A percentile compares a stretch with the other conserved stretches of the same genome.
These are phyloP conservation scores for Dryadula phaetusa DNA, from an alignment of 2,888 invertebrate species.

Conservation along the genomic window DNA sequence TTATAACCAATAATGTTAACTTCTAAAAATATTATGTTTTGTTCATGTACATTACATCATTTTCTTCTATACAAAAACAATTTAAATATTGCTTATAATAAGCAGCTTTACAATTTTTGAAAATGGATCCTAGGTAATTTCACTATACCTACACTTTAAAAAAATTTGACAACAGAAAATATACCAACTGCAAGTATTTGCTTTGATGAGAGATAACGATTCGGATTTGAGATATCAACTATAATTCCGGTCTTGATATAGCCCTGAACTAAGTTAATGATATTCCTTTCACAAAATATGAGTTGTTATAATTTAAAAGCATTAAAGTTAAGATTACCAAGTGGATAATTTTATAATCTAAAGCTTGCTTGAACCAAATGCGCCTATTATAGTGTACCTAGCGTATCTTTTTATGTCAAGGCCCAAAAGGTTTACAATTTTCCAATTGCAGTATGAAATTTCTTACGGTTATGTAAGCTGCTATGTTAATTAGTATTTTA, in stretches of 20 bases:
- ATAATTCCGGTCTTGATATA: constrained; percentile 29
- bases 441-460: not conserved
- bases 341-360: not conserved
- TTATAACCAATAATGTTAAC: no score
- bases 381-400: not conserved
- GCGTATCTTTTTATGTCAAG: constrained; percentile 5
- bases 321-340: not conserved
- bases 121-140: no score
- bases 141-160: no score
- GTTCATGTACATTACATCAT: no score
- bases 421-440: not conserved
- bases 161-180: no score
- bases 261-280: constrained; percentile 38
- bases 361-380: not conserved
- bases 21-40: no score
- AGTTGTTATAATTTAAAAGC: constrained; percentile 15
- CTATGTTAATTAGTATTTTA: not conserved
- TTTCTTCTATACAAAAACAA: no score
- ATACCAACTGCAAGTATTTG: no score
- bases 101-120: no score
- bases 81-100: no score
- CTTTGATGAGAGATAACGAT: not conserved
- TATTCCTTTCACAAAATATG: constrained; percentile 39
- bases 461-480: not conserved
- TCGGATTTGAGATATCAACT: not conserved